Conservation (phyloP, 2,888 invertebrate genomes). For the Tenthredo mesomela region DNA sequence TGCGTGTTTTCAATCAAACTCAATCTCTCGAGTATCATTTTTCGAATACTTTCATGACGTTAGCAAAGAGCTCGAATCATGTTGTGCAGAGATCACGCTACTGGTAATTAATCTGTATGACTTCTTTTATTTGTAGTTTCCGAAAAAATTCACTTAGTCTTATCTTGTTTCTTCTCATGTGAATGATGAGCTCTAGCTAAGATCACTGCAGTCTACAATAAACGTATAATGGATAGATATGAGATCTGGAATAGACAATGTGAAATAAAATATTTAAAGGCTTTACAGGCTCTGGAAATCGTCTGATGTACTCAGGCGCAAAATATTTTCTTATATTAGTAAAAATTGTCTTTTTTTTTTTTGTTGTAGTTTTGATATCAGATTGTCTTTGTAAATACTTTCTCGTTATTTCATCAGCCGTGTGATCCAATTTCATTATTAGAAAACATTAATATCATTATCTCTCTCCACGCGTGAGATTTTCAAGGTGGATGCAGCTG, state of each 20-base stretch:
- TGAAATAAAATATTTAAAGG: background rate
- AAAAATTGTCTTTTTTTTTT: background rate
- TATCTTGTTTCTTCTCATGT: conserved; percentile 4
- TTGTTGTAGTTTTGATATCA: background rate
- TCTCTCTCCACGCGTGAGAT: conserved; percentile 4
- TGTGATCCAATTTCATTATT: background rate
- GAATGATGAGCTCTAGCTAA: background rate
- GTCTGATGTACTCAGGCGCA: background rate
- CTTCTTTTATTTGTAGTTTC: background rate
- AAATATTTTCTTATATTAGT: background rate
- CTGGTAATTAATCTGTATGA: conserved; percentile 1
- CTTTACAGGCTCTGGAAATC: background rate
- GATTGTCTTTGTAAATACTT: background rate
- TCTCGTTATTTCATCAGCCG: background rate
- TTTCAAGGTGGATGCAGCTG: conserved; percentile 39
- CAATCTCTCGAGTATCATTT: background rate
- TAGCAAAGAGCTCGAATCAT: background rate
- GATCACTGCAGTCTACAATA: background rate
- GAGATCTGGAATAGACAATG: background rate
- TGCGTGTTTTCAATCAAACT: background rate
- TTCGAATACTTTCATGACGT: background rate
- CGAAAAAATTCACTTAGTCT: background rate
- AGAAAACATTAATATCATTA: background rate
- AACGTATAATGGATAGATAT: background rate
- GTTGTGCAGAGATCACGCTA: background rate